Conservation (phyloP, 2,888 invertebrate genomes). For the Amblyjoppa fuscipennis region DNA sequence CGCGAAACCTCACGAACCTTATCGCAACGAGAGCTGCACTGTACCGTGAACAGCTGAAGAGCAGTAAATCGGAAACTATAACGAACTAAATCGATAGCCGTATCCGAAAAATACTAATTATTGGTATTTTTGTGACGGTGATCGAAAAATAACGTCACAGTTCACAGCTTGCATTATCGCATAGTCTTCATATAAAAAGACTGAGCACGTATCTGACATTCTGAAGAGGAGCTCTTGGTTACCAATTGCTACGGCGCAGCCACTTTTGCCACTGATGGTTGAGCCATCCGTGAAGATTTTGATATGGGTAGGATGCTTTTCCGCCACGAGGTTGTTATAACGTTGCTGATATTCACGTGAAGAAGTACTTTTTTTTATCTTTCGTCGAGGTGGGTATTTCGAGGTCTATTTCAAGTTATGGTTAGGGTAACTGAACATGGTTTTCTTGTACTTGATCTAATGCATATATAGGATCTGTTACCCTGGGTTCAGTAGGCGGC, state of each 20-base stretch:
- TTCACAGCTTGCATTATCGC: slow-evolving; percentile 6
- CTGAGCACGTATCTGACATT: slow-evolving; percentile 8
- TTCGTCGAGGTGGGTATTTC: background rate
- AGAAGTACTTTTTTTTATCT: background rate
- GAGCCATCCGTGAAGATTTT: slow-evolving; percentile 14
- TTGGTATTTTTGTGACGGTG: too few relatives aligned
- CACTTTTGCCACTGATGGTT: background rate
- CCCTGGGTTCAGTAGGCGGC: too few relatives aligned
- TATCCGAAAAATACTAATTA: too few relatives aligned
- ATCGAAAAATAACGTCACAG: too few relatives aligned
- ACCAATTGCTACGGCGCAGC: background rate
- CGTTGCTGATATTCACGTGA: background rate
- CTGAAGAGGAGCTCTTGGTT: slow-evolving; percentile 1
- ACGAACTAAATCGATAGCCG: too few relatives aligned
- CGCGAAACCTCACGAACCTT: too few relatives aligned
- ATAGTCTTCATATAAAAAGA: background rate
- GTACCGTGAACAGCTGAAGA: too few relatives aligned
- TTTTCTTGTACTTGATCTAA: background rate
- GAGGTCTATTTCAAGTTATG: slow-evolving; percentile 6
- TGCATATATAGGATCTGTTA: background rate
- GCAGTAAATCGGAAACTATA: too few relatives aligned
- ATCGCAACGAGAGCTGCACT: too few relatives aligned
- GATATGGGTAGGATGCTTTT: background rate
- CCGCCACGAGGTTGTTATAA: background rate
- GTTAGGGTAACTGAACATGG: background rate